These are phyloP conservation scores for Eristalinus sepulchralis DNA, from an alignment of 2,888 invertebrate species.

Conservation along the genomic window DNA sequence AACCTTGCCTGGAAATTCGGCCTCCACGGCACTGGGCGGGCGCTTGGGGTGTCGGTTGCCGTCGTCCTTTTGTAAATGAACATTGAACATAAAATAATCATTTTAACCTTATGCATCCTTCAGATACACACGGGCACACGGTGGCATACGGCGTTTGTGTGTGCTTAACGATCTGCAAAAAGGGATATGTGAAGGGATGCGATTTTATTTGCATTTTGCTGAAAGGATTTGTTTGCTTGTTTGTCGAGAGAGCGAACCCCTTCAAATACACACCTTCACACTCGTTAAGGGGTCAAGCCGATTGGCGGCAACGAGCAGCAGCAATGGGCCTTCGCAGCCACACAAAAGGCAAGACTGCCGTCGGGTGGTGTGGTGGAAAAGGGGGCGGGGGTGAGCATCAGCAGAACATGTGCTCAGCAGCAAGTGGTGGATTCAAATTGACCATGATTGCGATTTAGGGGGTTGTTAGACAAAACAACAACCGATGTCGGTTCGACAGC, in stretches of 20 bases:
- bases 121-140: constrained; percentile 3
- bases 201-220: constrained; percentile 70
- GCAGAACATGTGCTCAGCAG: constrained; percentile 63
- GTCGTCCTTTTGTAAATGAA: constrained; percentile 49
- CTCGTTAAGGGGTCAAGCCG: constrained; percentile 40
- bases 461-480: constrained; percentile 52
- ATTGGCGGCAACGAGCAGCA: constrained; percentile 28
- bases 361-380: constrained; percentile 16
- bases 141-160: constrained; percentile 41
- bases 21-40: background rate
- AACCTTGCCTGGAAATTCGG: background rate
- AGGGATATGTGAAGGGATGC: constrained; percentile 60
- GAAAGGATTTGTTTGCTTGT: constrained; percentile 59
- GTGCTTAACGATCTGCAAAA: constrained; percentile 71
- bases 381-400: background rate
- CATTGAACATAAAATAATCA: constrained; percentile 69
- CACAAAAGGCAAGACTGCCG: constrained; percentile 42
- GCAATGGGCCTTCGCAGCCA: background rate
- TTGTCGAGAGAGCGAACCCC: background rate
- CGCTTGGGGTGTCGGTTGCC: background rate
- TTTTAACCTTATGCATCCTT: constrained; percentile 65
- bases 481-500: background rate
- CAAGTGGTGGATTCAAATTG: constrained; percentile 70
- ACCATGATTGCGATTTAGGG: constrained; percentile 70
- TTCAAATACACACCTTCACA: background rate